A percentile compares a stretch with the other conserved stretches of the same genome.
phyloP scores from a whole-genome alignment of 2,113 vertebrate species.

The Lethenteron reissneri region DNA sequence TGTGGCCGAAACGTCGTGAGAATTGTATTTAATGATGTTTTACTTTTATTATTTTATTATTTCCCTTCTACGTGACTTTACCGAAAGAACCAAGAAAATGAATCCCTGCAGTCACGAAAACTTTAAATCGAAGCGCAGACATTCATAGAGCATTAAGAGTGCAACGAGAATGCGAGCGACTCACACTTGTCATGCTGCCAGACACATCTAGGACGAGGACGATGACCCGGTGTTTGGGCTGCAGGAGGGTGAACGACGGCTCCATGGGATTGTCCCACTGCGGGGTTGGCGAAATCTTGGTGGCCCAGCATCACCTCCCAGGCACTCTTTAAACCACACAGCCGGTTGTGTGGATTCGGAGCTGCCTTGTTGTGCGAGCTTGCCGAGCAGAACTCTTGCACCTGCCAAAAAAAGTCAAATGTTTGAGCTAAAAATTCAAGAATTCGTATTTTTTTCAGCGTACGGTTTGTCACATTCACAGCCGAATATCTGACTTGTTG shows the following conservation, averaged over 20 bases:
- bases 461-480: too few species aligned
- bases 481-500: too few species aligned
- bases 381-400: slow-evolving; percentile 24
- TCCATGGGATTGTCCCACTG: slow-evolving; percentile 10
- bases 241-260: slow-evolving; percentile 17
- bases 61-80: too few species aligned
- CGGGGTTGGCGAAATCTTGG: slow-evolving; percentile 16
- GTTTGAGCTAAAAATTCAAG: not conserved
- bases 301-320: slow-evolving; percentile 24
- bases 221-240: slow-evolving; percentile 16
- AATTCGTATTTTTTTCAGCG: not conserved
- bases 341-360: slow-evolving; percentile 25
- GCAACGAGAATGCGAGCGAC: not conserved
- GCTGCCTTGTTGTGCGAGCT: slow-evolving; percentile 23
- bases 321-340: slow-evolving; percentile 21
- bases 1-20: too few species aligned
- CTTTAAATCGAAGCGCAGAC: too few species aligned
- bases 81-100: too few species aligned
- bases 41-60: too few species aligned
- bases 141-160: too few species aligned
- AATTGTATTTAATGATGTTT: too few species aligned
- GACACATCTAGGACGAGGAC: slow-evolving; percentile 31
- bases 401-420: slow-evolving; percentile 14
- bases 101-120: too few species aligned
- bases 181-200: slow-evolving; percentile 21